A percentile compares a stretch with the other conserved stretches of the same genome.
Conservation (phyloP, 2,888 invertebrate species). For the Rhagonycha fulva region DNA sequence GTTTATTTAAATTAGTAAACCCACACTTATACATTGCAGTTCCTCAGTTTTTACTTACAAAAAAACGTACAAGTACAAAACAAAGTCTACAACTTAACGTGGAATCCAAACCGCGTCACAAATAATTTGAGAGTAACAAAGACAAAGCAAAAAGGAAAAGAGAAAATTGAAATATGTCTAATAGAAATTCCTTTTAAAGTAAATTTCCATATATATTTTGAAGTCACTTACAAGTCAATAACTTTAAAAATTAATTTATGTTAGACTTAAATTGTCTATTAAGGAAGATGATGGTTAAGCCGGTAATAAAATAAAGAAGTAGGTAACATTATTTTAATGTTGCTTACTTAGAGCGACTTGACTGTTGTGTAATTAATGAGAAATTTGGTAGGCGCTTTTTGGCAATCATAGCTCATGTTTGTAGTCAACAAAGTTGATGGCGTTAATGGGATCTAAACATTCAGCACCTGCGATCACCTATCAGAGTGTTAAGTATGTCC, state of each 20-base stretch:
- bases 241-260: background rate
- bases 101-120: no score
- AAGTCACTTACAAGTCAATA: background rate
- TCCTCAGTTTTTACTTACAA: no score
- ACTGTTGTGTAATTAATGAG: background rate
- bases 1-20: no score
- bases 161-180: background rate
- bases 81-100: no score
- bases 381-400: slow-evolving; percentile 18
- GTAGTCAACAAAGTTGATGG: slow-evolving; percentile 43
- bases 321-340: background rate
- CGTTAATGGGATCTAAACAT: slow-evolving; percentile 53
- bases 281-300: background rate
- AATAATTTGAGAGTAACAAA: no score
- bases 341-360: background rate
- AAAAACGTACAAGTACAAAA: no score
- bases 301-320: background rate
- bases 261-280: background rate
- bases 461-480: slow-evolving; percentile 52
- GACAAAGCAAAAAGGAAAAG: no score
- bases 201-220: background rate
- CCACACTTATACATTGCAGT: no score
- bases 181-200: background rate
- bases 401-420: slow-evolving; percentile 36
- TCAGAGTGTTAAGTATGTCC: slow-evolving; percentile 49